Conservation (phyloP, 2,797 vertebrate genomes). For the Acanthornis magna region DNA sequence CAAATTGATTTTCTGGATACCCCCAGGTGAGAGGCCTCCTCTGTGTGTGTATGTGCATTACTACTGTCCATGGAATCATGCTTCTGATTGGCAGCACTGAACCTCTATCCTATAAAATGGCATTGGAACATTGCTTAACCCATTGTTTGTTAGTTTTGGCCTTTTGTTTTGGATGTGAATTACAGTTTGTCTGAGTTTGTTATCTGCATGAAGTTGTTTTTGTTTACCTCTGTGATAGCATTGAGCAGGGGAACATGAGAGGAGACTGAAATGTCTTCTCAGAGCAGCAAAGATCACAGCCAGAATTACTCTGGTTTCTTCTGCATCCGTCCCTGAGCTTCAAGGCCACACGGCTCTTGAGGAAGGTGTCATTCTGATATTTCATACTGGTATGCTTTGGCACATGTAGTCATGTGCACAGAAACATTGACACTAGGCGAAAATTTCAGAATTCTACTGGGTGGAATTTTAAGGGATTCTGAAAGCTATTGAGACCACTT, state of each 20-base stretch:
- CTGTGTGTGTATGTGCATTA: background rate
- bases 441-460: background rate
- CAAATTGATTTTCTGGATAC: background rate
- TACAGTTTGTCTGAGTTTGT: background rate
- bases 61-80: background rate
- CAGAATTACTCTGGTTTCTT: background rate
- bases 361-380: background rate
- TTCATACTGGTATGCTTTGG: background rate
- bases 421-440: background rate
- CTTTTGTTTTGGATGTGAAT: no score
- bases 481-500: background rate
- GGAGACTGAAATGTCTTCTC: background rate
- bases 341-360: background rate
- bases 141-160: background rate
- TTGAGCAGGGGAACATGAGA: background rate
- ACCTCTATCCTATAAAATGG: background rate
- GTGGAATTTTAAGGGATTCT: background rate
- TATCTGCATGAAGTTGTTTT: background rate
- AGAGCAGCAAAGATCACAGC: background rate
- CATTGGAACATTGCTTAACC: background rate
- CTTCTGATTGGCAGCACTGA: background rate
- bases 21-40: background rate
- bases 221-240: no score
- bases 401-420: no score
- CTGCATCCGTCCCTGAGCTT: background rate